Percentiles rank a stretch among this genome's conserved stretches.
Evolutionary conservation across 2,113 vertebrate species (phyloP).

Genomic region (Nematolebias whitei): DNA sequence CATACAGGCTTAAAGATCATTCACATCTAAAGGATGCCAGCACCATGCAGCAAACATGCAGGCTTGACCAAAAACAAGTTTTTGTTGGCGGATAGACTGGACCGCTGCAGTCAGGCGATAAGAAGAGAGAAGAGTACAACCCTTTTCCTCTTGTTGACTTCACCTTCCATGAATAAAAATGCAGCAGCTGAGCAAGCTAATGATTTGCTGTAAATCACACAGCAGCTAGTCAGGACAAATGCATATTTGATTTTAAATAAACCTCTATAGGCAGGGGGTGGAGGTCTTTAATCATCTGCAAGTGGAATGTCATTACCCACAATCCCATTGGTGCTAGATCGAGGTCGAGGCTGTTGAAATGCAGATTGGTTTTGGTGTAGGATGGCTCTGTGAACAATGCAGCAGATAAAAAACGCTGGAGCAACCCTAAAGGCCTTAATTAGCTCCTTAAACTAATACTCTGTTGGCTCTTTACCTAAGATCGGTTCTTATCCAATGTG

Average conservation of each 20-base stretch:
- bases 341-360: constrained; percentile 52
- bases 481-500: constrained; percentile 31
- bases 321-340: constrained; percentile 36
- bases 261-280: constrained; percentile 29
- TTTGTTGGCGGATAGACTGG: no score
- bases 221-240: constrained; percentile 25
- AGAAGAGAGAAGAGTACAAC: constrained; percentile 11
- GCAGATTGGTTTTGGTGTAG: constrained; percentile 40
- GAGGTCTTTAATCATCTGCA: constrained; percentile 43
- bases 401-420: constrained; percentile 36
- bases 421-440: constrained; percentile 45
- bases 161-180: constrained; percentile 14
- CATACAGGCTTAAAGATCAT: no score
- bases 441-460: constrained; percentile 54
- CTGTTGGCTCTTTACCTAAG: constrained; percentile 23
- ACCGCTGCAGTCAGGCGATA: no score
- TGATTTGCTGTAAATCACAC: constrained; percentile 13
- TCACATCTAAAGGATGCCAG: no score
- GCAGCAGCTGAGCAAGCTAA: constrained; percentile 9
- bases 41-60: no score
- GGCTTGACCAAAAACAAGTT: no score
- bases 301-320: constrained; percentile 31
- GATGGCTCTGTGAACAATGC: constrained; percentile 28
- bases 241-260: constrained; percentile 46
- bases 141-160: constrained; percentile 2